phyloP scores from a whole-genome alignment of 2,888 invertebrate genomes.

The Baronia brevicornis region DNA sequence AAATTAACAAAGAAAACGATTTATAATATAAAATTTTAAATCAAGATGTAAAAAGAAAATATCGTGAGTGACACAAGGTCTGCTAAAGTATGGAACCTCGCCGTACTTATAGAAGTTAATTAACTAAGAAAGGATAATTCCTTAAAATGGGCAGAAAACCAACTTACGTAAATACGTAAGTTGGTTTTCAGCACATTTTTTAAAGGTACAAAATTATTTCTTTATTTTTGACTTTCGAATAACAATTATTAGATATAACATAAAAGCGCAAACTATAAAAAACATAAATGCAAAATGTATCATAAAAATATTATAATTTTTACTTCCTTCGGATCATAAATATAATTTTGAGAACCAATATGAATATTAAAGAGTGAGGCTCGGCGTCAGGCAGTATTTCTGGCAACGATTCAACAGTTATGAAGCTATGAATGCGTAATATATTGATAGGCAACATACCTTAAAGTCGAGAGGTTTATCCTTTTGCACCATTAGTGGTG shows the following conservation, averaged over 20 bases:
- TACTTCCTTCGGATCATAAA: constrained; percentile 13
- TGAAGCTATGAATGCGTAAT: constrained; percentile 41
- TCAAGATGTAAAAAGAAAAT: constrained; percentile 2
- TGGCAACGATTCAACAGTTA: constrained; percentile 51
- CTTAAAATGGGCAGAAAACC: too few species aligned
- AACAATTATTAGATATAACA: neutral
- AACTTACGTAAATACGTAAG: too few species aligned
- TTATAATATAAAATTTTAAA: neutral
- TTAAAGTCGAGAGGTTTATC: constrained; percentile 75
- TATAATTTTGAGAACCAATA: constrained; percentile 20
- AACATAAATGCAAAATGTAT: too few species aligned
- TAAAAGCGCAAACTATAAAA: constrained; percentile 2
- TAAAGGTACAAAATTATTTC: too few species aligned
- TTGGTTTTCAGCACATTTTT: too few species aligned
- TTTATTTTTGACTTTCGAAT: too few species aligned
- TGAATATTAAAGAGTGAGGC: constrained; percentile 28
- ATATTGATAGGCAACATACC: constrained; percentile 35
- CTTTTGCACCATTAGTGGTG: constrained; percentile 79
- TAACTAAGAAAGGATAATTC: too few species aligned
- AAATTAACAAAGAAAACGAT: constrained; percentile 8
- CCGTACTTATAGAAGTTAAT: too few species aligned
- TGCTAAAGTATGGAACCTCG: too few species aligned
- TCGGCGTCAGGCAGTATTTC: constrained; percentile 30
- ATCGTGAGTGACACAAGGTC: too few species aligned
- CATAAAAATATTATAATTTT: too few species aligned